These are phyloP conservation scores for Momotus momota DNA, from an alignment of 2,797 vertebrate genomes.

Conservation along the genomic window DNA sequence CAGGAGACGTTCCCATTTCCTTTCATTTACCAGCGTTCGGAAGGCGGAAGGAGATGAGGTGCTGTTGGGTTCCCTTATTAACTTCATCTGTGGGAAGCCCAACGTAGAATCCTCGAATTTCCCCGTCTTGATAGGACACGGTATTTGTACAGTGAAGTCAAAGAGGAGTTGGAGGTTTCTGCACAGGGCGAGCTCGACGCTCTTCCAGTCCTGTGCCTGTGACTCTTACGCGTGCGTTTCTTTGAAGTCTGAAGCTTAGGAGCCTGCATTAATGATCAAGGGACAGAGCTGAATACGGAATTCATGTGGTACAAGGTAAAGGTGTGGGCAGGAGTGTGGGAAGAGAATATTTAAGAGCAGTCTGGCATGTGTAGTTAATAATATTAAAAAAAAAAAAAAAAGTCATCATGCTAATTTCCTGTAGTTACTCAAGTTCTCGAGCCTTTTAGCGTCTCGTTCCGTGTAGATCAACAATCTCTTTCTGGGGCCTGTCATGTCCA, in stretches of 20 bases:
- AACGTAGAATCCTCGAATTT: constrained; percentile 9
- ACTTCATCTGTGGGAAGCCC: constrained; percentile 24
- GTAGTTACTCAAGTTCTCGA: background rate
- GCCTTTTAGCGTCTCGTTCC: background rate
- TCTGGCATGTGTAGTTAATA: constrained; percentile 43
- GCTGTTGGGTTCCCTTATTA: constrained; percentile 22
- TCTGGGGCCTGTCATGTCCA: background rate
- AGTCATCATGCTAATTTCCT: constrained; percentile 7
- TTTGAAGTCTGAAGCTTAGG: constrained; percentile 65
- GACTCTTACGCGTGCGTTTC: constrained; percentile 5
- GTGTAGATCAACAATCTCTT: background rate
- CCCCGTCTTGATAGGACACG: background rate
- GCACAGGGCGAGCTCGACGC: background rate
- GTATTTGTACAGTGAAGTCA: constrained; percentile 9
- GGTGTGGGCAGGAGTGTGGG: constrained; percentile 41
- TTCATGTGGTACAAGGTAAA: constrained; percentile 19
- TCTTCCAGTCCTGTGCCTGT: constrained; percentile 39
- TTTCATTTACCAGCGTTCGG: constrained; percentile 28
- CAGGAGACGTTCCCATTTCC: constrained; percentile 34
- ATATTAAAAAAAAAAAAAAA: background rate
- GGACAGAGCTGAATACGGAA: background rate
- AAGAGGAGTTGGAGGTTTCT: constrained; percentile 22
- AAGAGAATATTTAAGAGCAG: constrained; percentile 23
- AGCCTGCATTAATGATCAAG: constrained; percentile 73
- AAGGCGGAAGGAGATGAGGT: constrained; percentile 29